phyloP scores from a whole-genome alignment of 2,113 vertebrate genomes.

The Halcyon senegalensis region DNA sequence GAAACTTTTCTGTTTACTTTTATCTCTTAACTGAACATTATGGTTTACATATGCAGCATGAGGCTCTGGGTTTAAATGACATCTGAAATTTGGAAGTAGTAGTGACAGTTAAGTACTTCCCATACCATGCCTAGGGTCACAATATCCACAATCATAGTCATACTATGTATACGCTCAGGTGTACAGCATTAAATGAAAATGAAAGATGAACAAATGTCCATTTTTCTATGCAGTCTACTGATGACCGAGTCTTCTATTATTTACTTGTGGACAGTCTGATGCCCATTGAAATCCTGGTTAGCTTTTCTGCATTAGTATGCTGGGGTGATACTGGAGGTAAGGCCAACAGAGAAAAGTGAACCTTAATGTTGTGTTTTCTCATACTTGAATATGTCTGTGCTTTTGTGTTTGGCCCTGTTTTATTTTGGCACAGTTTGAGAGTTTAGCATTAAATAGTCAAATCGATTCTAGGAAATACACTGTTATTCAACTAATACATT shows the following conservation, averaged over 20 bases:
- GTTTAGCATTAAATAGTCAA: background rate
- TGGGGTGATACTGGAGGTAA: conserved; percentile 81
- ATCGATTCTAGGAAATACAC: background rate
- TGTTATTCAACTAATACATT: background rate
- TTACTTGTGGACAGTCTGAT: conserved; percentile 87
- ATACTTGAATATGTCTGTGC: background rate
- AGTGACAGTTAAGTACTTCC: background rate
- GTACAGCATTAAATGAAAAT: background rate
- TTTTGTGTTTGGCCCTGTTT: background rate
- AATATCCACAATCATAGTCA: background rate
- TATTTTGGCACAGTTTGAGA: background rate
- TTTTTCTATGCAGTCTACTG: conserved; percentile 73
- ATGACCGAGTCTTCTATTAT: conserved; percentile 79
- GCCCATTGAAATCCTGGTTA: conserved; percentile 85
- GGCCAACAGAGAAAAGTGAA: conserved; percentile 2
- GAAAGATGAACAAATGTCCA: background rate
- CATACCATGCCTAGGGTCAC: background rate
- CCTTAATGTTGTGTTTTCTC: background rate
- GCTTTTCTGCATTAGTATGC: conserved; percentile 85
- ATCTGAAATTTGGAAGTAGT: background rate
- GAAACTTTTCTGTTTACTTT: background rate
- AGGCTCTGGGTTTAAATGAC: background rate
- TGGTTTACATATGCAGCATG: background rate
- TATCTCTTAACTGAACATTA: background rate
- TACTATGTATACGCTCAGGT: background rate